Evolutionary conservation across 2,797 vertebrate species (phyloP).

Genomic region (Mionectes olivaceus): DNA sequence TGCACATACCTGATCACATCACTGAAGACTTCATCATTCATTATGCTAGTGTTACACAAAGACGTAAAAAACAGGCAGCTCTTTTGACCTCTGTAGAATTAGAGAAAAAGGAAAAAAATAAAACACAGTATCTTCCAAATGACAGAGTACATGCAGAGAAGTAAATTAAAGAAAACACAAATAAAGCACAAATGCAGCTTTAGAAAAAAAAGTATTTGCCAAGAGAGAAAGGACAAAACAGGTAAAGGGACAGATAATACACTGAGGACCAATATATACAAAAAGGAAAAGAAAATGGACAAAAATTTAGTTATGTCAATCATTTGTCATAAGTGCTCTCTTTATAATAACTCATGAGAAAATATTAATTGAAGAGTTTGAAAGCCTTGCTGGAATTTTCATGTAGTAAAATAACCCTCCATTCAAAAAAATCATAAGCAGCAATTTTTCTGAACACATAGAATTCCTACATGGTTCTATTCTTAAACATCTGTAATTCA

Average conservation of each 20-base stretch:
- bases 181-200: not conserved
- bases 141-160: not conserved
- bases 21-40: not conserved
- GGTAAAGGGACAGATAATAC: not conserved
- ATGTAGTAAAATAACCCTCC: not conserved
- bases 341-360: not conserved
- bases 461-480: not conserved
- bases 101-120: not conserved
- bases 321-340: not conserved
- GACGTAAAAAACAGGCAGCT: slow-evolving; percentile 13
- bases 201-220: not conserved
- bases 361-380: not conserved
- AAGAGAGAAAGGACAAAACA: not conserved
- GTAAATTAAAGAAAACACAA: not conserved
- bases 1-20: not conserved
- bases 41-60: not conserved
- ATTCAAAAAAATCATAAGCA: not conserved
- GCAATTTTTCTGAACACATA: not conserved
- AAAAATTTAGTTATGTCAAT: not conserved
- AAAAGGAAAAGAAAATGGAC: not conserved
- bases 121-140: not conserved
- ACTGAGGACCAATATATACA: not conserved
- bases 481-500: not conserved
- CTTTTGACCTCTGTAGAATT: not conserved
- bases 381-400: not conserved